Conservation (phyloP, 2,888 invertebrate species). For the Myopa testacea region DNA sequence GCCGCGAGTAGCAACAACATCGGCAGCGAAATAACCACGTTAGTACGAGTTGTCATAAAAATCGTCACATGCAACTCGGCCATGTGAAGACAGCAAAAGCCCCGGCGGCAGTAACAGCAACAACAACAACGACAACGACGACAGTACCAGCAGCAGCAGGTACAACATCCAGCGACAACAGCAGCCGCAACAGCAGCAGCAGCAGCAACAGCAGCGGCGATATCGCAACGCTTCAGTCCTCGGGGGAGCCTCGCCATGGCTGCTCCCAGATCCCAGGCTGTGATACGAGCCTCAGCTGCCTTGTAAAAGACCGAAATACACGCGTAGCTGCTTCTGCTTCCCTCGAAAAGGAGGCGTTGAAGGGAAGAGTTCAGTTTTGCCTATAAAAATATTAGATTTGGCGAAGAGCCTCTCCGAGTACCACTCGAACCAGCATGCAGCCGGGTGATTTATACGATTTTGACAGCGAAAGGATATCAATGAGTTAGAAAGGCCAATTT, state of each 20-base stretch:
- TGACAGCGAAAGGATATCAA: conserved; percentile 20
- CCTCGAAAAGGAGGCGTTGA: neutral
- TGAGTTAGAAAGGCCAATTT: conserved; percentile 25
- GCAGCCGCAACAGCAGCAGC: neutral
- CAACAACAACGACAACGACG: neutral
- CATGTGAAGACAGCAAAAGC: conserved; percentile 4
- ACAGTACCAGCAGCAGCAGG: neutral
- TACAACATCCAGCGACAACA: neutral
- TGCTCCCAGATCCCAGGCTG: neutral
- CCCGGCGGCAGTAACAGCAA: neutral
- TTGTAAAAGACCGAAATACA: neutral
- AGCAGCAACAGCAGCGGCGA: too few relatives aligned
- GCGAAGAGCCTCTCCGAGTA: neutral
- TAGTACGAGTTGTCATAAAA: conserved; percentile 35
- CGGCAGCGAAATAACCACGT: conserved; percentile 1
- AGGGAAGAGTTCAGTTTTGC: neutral
- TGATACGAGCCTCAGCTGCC: neutral
- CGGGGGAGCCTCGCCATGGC: neutral
- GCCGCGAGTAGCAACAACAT: neutral
- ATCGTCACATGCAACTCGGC: conserved; percentile 31
- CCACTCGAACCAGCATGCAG: conserved; percentile 14
- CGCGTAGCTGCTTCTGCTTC: neutral
- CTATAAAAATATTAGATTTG: conserved; percentile 24
- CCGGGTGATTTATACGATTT: conserved; percentile 21
- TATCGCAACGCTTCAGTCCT: neutral